Evolutionary conservation across 1,140 invertebrate species (phyloP).

Genomic region (Anagrus nilaparvatae): DNA sequence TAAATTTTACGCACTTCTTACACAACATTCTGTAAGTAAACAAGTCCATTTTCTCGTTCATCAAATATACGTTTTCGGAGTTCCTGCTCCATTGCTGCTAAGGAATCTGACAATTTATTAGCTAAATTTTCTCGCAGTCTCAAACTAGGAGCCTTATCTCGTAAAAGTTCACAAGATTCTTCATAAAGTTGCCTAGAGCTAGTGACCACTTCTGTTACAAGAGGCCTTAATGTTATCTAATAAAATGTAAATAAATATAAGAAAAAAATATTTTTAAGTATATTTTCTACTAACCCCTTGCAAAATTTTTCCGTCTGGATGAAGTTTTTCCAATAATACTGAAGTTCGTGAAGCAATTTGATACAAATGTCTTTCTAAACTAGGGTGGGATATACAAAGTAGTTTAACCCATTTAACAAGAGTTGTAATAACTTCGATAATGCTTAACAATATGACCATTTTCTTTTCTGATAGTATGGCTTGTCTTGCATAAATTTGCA

Average conservation of each 20-base stretch:
- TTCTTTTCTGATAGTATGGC: constrained; percentile 54
- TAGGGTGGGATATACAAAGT: constrained; percentile 53
- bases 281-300: constrained; percentile 62
- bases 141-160: constrained; percentile 57
- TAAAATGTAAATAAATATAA: too few species aligned
- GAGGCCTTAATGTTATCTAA: constrained; percentile 46
- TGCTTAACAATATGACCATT: constrained; percentile 59
- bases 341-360: constrained; percentile 62
- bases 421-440: constrained; percentile 71
- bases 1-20: constrained; percentile 33
- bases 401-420: constrained; percentile 77
- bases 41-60: constrained; percentile 47
- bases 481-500: constrained; percentile 25
- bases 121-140: constrained; percentile 54
- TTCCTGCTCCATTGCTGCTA: constrained; percentile 58
- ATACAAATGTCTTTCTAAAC: constrained; percentile 58
- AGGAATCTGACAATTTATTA: constrained; percentile 51
- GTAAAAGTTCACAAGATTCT: constrained; percentile 58
- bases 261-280: too few species aligned
- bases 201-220: constrained; percentile 51
- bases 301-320: constrained; percentile 67
- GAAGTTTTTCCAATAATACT: constrained; percentile 66
- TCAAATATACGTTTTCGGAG: constrained; percentile 56
- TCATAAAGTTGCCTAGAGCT: constrained; percentile 61
- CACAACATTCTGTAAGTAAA: constrained; percentile 48